phyloP scores from a whole-genome alignment of 2,797 vertebrate genomes.

The Ibycter americanus region DNA sequence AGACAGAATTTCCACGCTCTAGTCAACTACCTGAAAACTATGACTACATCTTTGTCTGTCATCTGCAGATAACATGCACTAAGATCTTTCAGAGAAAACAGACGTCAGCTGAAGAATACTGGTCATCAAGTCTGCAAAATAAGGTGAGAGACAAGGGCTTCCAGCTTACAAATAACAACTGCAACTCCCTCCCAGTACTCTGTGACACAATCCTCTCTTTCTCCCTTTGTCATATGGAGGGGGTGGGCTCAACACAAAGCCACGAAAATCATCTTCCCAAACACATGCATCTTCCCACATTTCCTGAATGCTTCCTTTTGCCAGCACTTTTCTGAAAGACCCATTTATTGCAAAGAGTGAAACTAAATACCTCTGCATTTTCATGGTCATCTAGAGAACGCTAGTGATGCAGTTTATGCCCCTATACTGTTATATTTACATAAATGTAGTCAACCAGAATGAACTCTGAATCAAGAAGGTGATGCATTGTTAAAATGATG shows the following conservation, averaged over 20 bases:
- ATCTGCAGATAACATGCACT: not conserved
- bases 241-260: not conserved
- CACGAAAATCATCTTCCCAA: not conserved
- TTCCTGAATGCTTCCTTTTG: not conserved
- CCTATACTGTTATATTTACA: not conserved
- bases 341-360: not conserved
- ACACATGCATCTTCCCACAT: not conserved
- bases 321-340: not conserved
- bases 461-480: not conserved
- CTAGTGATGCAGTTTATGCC: not conserved
- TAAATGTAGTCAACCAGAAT: not conserved
- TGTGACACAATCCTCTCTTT: too few relatives aligned
- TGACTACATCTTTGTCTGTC: not conserved
- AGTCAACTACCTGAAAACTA: not conserved
- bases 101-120: not conserved
- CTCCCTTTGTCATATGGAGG: not conserved
- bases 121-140: not conserved
- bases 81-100: not conserved
- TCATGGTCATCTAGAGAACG: not conserved
- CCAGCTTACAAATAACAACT: not conserved
- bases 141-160: not conserved
- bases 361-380: not conserved
- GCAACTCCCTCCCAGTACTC: not conserved
- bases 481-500: not conserved
- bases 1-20: not conserved